phyloP scores from a whole-genome alignment of 2,888 invertebrate species.

The Ochropleura leucogaster region DNA sequence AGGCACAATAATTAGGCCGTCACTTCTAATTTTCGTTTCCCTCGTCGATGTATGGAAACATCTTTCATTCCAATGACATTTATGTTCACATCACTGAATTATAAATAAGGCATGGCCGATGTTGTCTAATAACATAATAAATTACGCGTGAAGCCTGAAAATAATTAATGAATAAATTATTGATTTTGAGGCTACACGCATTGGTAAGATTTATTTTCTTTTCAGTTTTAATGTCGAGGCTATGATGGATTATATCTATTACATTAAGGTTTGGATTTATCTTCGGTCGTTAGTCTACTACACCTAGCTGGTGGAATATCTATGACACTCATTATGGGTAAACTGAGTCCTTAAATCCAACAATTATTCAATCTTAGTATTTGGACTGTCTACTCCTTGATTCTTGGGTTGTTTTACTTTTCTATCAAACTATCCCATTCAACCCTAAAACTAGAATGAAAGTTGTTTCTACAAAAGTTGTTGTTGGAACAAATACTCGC shows the following conservation, averaged over 20 bases:
- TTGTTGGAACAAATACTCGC: too few species aligned
- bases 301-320: slow-evolving; percentile 12
- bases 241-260: slow-evolving; percentile 29
- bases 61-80: slow-evolving; percentile 52
- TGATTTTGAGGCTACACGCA: slow-evolving; percentile 24
- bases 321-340: slow-evolving; percentile 6
- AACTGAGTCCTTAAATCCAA: background rate
- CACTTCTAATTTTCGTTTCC: slow-evolving; percentile 34
- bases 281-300: slow-evolving; percentile 2
- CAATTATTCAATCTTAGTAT: background rate
- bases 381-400: background rate
- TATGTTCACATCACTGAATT: slow-evolving; percentile 50
- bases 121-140: slow-evolving; percentile 44
- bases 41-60: slow-evolving; percentile 37
- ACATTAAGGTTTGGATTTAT: slow-evolving; percentile 21
- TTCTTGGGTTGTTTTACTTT: background rate
- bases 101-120: slow-evolving; percentile 46
- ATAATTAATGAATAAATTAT: slow-evolving; percentile 52
- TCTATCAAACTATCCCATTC: background rate
- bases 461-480: too few species aligned
- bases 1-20: slow-evolving; percentile 39
- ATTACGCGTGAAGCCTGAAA: slow-evolving; percentile 31
- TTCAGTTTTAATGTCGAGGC: slow-evolving; percentile 12
- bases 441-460: background rate
- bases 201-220: slow-evolving; percentile 20